Evolutionary conservation across 2,888 invertebrate genomes (phyloP).

Genomic region (Dinocampus coccinellae): DNA sequence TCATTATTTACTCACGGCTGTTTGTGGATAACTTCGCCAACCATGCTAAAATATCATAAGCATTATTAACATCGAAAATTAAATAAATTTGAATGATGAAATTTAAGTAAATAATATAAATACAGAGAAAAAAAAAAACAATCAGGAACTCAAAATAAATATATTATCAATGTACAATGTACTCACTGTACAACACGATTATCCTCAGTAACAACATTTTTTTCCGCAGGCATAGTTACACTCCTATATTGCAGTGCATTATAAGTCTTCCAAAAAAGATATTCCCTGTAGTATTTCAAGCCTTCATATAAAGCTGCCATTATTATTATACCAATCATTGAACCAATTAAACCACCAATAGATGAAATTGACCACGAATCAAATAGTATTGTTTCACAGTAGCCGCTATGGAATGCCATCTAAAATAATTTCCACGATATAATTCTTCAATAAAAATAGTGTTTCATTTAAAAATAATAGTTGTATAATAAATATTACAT

Average conservation of each 20-base stretch:
- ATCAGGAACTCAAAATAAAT: constrained; percentile 11
- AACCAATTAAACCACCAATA: constrained; percentile 84
- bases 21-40: constrained; percentile 80
- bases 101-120: background rate
- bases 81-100: background rate
- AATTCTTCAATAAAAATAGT: no score
- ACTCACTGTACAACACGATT: constrained; percentile 86
- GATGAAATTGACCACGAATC: constrained; percentile 84
- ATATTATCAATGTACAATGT: constrained; percentile 31
- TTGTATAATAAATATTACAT: no score
- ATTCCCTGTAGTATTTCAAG: constrained; percentile 85
- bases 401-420: constrained; percentile 87
- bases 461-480: no score
- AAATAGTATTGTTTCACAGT: constrained; percentile 83
- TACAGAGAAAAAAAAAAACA: background rate
- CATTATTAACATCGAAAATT: background rate
- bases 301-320: constrained; percentile 96
- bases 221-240: constrained; percentile 82
- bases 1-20: constrained; percentile 76
- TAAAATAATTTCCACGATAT: constrained; percentile 40
- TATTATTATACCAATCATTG: constrained; percentile 91
- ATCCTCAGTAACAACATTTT: constrained; percentile 75
- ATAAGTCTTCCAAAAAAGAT: constrained; percentile 88
- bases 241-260: constrained; percentile 88
- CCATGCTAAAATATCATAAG: constrained; percentile 73